Percentiles rank a stretch among this genome's conserved stretches.
phyloP scores from a whole-genome alignment of 2,888 invertebrate genomes.

The Tetranychus piercei region DNA sequence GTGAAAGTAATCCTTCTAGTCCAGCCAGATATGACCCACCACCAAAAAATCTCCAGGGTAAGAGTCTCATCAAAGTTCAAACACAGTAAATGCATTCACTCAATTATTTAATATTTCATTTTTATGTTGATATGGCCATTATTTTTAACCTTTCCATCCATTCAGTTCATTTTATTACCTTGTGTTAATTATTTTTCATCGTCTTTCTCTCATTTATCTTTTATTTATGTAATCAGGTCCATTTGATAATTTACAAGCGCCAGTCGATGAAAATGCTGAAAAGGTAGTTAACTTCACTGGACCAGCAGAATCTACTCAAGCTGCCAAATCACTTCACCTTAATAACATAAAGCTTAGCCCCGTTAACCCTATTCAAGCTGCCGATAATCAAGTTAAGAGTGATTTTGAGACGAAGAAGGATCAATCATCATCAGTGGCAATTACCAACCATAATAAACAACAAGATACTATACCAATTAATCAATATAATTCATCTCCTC shows the following conservation, averaged over 20 bases:
- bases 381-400: background rate
- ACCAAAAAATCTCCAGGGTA: background rate
- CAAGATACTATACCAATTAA: background rate
- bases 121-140: too few relatives aligned
- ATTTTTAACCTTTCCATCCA: too few relatives aligned
- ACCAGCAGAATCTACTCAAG: background rate
- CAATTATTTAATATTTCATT: too few relatives aligned
- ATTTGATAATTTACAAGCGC: background rate
- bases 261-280: background rate
- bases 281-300: background rate
- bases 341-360: too few relatives aligned
- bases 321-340: background rate
- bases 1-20: background rate
- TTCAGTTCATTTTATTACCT: too few relatives aligned
- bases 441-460: background rate
- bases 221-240: background rate
- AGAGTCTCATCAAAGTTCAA: background rate
- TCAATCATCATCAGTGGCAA: background rate
- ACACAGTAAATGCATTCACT: too few relatives aligned
- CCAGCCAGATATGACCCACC: constrained; percentile 5
- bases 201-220: background rate
- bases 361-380: background rate
- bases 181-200: background rate
- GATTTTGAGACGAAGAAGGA: background rate
- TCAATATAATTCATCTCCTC: background rate